These are phyloP conservation scores for Mylabris phalerata DNA, from an alignment of 1,140 invertebrate genomes.

Conservation along the genomic window DNA sequence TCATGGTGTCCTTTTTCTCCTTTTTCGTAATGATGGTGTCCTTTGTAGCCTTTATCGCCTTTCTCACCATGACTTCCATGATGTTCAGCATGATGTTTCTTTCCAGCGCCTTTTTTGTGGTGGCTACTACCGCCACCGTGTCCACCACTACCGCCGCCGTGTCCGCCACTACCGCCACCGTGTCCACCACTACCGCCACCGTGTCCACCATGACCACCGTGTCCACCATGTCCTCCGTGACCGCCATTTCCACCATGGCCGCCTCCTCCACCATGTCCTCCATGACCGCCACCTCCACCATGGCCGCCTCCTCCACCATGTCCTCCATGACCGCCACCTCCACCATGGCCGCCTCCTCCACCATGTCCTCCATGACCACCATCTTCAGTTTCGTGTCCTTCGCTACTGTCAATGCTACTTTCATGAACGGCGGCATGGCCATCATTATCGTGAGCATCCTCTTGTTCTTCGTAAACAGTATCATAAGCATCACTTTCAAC, in stretches of 20 bases:
- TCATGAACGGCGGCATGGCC: not conserved
- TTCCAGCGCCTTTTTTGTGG: slow-evolving; percentile 46
- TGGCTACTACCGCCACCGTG: slow-evolving; percentile 11
- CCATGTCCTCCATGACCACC: not conserved
- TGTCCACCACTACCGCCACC: slow-evolving; percentile 13
- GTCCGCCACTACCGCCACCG: slow-evolving; percentile 1
- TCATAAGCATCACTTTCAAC: not conserved
- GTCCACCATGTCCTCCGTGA: slow-evolving; percentile 44
- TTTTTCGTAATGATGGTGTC: slow-evolving; percentile 53
- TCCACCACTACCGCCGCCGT: slow-evolving; percentile 6
- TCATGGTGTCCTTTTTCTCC: slow-evolving; percentile 58
- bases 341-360: not conserved
- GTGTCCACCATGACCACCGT: slow-evolving; percentile 47
- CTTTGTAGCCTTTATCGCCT: slow-evolving; percentile 45
- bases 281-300: not conserved
- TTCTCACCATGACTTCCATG: slow-evolving; percentile 50
- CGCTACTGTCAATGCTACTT: not conserved
- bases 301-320: slow-evolving; percentile 4
- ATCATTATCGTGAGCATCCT: not conserved
- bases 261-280: slow-evolving; percentile 5
- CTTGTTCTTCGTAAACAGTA: not conserved
- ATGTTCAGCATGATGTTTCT: slow-evolving; percentile 48
- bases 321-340: slow-evolving; percentile 1
- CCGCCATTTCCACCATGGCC: slow-evolving; percentile 5
- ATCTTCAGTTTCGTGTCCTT: not conserved